Percentiles rank a stretch among this genome's conserved stretches.
These are phyloP conservation scores for Pseudomyrmex cubaensis DNA, from an alignment of 1,140 invertebrate species.

Conservation along the genomic window DNA sequence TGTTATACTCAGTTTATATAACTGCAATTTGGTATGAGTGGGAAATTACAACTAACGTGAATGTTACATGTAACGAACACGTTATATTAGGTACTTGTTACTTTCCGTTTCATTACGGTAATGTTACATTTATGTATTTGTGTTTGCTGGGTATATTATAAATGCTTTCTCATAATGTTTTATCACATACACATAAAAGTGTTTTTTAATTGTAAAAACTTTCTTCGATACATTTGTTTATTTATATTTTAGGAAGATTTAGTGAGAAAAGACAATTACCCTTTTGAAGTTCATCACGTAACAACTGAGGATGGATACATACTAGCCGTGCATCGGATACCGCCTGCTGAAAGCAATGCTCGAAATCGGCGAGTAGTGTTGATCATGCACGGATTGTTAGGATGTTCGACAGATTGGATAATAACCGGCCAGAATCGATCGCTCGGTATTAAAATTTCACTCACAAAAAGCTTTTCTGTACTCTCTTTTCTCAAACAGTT, in stretches of 20 bases:
- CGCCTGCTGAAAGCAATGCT: background rate
- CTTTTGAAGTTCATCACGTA: conserved; percentile 47
- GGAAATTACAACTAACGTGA: no score
- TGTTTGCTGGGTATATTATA: background rate
- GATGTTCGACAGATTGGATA: conserved; percentile 91
- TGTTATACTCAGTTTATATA: no score
- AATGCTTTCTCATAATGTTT: background rate
- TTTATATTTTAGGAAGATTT: conserved; percentile 13
- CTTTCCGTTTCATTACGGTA: no score
- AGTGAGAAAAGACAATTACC: conserved; percentile 23
- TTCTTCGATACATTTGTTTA: background rate
- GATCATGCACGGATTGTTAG: conserved; percentile 91
- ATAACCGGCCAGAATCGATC: conserved; percentile 87
- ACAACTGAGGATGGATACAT: conserved; percentile 50
- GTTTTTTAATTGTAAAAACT: background rate
- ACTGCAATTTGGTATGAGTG: no score
- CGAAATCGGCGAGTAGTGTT: conserved; percentile 82
- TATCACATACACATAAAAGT: no score
- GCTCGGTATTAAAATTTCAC: conserved; percentile 75
- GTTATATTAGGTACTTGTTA: no score
- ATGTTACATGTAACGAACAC: no score
- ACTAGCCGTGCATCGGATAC: conserved; percentile 53
- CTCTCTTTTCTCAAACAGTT: no score
- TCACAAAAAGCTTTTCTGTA: no score
- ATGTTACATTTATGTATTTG: no score